Conservation (phyloP, 2,113 vertebrate species). For the Passer domesticus region DNA sequence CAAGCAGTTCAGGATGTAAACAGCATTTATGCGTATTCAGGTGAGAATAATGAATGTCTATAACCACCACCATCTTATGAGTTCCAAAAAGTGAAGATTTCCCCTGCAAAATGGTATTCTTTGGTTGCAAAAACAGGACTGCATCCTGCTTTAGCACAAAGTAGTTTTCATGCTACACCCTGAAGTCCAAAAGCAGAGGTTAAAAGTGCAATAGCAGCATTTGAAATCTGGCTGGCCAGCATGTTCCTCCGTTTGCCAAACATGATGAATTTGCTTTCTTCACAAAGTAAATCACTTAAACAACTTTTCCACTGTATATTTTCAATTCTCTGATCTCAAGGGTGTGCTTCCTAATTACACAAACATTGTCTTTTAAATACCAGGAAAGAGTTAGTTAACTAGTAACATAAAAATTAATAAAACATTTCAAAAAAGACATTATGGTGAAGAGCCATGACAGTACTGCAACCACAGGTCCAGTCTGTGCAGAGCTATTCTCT, state of each 20-base stretch:
- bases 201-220: neutral
- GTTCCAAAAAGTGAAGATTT: neutral
- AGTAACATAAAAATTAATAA: neutral
- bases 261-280: neutral
- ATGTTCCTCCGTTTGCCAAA: rapidly evolving
- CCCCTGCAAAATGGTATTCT: neutral
- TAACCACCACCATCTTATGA: neutral
- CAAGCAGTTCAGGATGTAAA: neutral
- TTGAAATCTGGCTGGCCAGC: neutral
- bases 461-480: neutral
- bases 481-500: neutral
- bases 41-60: too few relatives aligned
- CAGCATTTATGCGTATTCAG: neutral
- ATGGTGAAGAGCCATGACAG: neutral
- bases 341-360: neutral
- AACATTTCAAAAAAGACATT: neutral
- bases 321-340: neutral
- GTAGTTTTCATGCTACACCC: neutral
- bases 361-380: neutral
- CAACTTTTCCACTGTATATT: neutral
- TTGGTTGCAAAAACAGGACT: neutral
- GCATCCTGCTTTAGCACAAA: neutral
- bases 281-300: neutral
- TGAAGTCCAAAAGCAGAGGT: neutral
- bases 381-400: neutral